Percentiles rank a stretch among this genome's conserved stretches.
Conservation (phyloP, 2,797 vertebrate genomes). For the Bufotes viridis region DNA sequence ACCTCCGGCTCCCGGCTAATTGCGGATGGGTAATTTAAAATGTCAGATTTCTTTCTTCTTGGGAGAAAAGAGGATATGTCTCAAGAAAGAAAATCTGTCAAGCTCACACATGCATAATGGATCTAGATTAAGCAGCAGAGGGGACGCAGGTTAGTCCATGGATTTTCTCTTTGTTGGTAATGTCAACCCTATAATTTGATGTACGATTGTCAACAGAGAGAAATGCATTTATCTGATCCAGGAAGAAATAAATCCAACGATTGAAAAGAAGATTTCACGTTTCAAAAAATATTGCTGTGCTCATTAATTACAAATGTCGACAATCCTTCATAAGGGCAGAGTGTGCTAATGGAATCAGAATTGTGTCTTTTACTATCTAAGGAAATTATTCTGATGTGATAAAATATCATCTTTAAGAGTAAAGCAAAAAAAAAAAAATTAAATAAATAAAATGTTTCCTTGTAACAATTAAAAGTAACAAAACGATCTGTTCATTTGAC, state of each 20-base stretch:
- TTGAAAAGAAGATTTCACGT: background rate
- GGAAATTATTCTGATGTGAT: background rate
- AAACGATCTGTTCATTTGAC: no score
- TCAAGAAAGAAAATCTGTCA: slow-evolving; percentile 47
- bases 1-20: slow-evolving; percentile 44
- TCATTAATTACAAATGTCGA: background rate
- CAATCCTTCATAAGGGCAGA: background rate
- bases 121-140: slow-evolving; percentile 40
- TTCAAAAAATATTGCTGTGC: background rate
- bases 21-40: slow-evolving; percentile 63
- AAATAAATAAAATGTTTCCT: no score
- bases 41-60: slow-evolving; percentile 62
- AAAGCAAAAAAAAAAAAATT: no score
- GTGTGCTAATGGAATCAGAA: background rate
- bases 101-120: slow-evolving; percentile 43
- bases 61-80: slow-evolving; percentile 17
- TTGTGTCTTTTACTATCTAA: no score
- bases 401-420: no score
- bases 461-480: no score
- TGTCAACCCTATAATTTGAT: slow-evolving; percentile 58
- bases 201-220: slow-evolving; percentile 30
- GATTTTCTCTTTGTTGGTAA: slow-evolving; percentile 55
- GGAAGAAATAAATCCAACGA: slow-evolving; percentile 20
- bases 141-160: slow-evolving; percentile 19
- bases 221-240: slow-evolving; percentile 35